Base-by-base conservation (phyloP, 2,113 vertebrate genomes). In the Ophthalmolycus amberensis region DNA sequence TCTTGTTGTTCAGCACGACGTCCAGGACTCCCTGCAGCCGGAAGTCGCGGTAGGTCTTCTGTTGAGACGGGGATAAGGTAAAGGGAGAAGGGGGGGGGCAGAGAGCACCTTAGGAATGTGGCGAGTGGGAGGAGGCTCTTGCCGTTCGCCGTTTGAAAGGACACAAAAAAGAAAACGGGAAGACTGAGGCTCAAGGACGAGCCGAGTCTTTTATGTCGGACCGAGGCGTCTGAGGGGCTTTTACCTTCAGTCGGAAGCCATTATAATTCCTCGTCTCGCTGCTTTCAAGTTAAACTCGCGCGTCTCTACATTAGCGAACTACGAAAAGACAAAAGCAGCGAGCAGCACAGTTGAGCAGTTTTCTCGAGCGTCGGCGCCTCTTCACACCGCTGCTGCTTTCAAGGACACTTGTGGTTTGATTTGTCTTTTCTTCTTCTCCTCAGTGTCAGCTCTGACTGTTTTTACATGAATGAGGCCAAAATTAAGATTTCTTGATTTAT, bases 11-110 rank as follows among this genome's bases (percentile, higher is more conserved):
- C 79, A 99, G 95, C 0, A 96, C 96, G 83, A 90, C 95, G 75
- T 98, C 98, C 87, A 97, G 77, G 65, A 99, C 97, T 0, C 98
- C 98, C 79, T 99, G 97, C 84, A 99, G 79, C 64, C 98, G 92
- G 95, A 99, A 99, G 95, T 99, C 97, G 67, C 97, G 95, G 87
- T 97, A 99, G 58, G 95, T 97, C 95, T 99, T 99, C 98, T 99
- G 94, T 9, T 34, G 18, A 27, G 54, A 40, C 9, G 62, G 34
- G 20, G 68, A 18, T n/a, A 29, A 29, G 42, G 64, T 27, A 56
- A 68, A 78, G 46, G 42, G 34, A 67, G 68, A 73, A 58, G 62
- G 46, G 22, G 8, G 18, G 18, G 69, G 60, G 71, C 46, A 84
- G 64, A 77, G 82, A 82, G 37, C 67, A 75, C 80, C 75, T 85